Evolutionary conservation across 2,113 vertebrate species (phyloP).

Genomic region (Lonchura striata): DNA sequence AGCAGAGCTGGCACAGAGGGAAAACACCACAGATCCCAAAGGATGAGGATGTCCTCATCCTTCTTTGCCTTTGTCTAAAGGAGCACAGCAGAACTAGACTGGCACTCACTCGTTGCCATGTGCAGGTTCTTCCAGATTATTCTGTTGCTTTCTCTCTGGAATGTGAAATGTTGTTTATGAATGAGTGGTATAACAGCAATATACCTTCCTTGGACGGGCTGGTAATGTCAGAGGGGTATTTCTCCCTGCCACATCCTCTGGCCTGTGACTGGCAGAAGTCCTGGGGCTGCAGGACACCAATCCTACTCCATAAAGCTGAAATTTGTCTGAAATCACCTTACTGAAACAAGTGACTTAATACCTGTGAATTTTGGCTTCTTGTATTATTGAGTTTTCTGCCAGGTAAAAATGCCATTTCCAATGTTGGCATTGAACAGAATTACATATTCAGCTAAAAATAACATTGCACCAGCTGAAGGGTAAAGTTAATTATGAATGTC

Average conservation of each 20-base stretch:
- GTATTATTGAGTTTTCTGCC: neutral
- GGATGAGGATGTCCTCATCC: neutral
- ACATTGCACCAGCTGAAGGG: neutral
- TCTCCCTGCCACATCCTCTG: neutral
- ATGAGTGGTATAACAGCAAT: neutral
- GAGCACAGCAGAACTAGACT: neutral
- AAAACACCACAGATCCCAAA: neutral
- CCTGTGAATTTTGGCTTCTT: neutral
- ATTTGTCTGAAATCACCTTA: neutral
- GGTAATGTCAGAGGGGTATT: neutral
- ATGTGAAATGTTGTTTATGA: neutral
- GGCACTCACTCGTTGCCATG: neutral
- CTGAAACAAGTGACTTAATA: neutral
- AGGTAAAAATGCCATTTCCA: neutral
- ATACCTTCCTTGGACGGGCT: fast-evolving
- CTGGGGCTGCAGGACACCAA: neutral
- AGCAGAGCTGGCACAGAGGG: neutral
- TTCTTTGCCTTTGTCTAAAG: neutral
- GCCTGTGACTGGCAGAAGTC: neutral
- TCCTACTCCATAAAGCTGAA: neutral
- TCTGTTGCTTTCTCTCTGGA: neutral
- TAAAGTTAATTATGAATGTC: neutral
- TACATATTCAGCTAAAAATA: neutral
- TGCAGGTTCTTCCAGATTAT: neutral
- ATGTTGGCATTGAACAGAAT: neutral